Base-by-base conservation (phyloP, 2,888 invertebrate species). In the Cosmia trapezina region DNA sequence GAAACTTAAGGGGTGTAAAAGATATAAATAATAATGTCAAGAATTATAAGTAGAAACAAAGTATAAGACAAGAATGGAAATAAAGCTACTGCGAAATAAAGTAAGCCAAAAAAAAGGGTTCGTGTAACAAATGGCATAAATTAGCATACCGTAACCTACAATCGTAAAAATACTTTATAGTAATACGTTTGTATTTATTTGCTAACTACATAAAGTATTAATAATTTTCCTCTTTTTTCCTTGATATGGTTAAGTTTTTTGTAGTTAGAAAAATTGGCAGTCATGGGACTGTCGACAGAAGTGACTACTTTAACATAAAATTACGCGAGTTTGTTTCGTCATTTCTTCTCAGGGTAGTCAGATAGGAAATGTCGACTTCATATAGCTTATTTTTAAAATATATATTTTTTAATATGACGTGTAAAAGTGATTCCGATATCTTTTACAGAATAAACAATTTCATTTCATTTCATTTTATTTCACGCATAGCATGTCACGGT, bases 111-210 rank as follows among this genome's bases (percentile, higher is more conserved):
- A 73, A 73, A 80, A 80, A 62, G 62, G 64, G 53, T 80, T 73
- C 71, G 77, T 73, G 71, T 60, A 70, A 77, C 72, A 72, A 80
- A 82, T 71, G 73, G 68, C 17, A 59, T 77, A 73, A 49, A 83
- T 80, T 73, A 51, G 47, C 83, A 80, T 70, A 70, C 19, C 12
- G 53, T 69, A 63, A 70, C 51, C 51, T n/a, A 59, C 72, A 57
- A 57, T 41, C 56, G 33, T 74, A 69, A 64, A 71, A 28, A 28
- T 70, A 47, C 14, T 41, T 70, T 41, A 57, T 14, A 60, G 22
- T 41, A 54, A 61, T 43, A 70, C 59, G 17, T 64, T 76, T 64
- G 49, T 51, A 37, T 70, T 75, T 78, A 14, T 33, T 62, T 51
- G 6, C 56, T 69, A 49, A 61, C 49, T 54, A 69, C 22, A 33